Evolutionary conservation across 1,140 invertebrate genomes (phyloP).

Genomic region (Triops longicaudatus): DNA sequence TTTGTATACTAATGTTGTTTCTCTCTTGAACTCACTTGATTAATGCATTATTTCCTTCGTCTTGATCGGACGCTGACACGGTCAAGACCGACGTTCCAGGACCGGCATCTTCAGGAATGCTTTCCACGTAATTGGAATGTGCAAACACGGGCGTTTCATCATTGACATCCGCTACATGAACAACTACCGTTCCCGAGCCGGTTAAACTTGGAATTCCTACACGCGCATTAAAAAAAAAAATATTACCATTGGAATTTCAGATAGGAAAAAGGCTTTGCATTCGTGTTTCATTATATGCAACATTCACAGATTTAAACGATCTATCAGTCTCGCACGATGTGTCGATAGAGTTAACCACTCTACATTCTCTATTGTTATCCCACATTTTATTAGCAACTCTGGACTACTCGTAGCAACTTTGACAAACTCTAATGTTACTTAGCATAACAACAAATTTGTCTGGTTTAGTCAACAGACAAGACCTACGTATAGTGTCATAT

Average conservation of each 20-base stretch:
- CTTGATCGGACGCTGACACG: slow-evolving; percentile 66
- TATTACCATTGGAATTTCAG: not conserved
- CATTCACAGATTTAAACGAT: no score
- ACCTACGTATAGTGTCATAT: no score
- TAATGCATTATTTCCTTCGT: slow-evolving; percentile 72
- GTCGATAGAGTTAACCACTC: no score
- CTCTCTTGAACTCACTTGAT: slow-evolving; percentile 49
- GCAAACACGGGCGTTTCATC: slow-evolving; percentile 81
- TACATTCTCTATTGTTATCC: no score
- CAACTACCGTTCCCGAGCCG: slow-evolving; percentile 72
- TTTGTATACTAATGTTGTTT: not conserved
- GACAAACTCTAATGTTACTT: no score
- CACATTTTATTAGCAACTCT: no score
- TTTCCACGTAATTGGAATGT: slow-evolving; percentile 63
- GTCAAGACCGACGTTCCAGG: slow-evolving; percentile 60
- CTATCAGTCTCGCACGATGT: no score
- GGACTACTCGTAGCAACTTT: no score
- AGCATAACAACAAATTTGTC: no score
- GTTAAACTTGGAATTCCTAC: slow-evolving; percentile 78
- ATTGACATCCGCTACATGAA: slow-evolving; percentile 87
- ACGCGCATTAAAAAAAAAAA: slow-evolving; percentile 21
- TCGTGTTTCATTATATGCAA: no score
- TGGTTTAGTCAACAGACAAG: no score
- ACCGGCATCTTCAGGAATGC: slow-evolving; percentile 65
- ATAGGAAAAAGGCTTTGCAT: not conserved